Conservation (phyloP, 2,888 invertebrate species). For the Hirtodrosophila cameraria region DNA sequence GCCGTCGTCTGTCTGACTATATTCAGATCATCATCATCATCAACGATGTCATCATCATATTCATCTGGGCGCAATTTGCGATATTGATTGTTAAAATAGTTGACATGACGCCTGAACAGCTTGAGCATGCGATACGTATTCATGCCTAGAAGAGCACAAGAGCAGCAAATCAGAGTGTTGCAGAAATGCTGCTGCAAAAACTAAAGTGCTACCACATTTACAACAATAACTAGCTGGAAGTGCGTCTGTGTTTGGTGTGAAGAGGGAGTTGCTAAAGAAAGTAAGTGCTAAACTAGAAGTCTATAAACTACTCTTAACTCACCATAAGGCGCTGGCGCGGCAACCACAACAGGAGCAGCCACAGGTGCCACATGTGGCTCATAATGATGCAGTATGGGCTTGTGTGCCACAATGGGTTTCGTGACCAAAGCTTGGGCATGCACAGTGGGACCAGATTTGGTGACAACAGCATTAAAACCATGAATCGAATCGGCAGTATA, state of each 20-base stretch:
- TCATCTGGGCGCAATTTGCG: slow-evolving; percentile 82
- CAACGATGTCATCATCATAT: slow-evolving; percentile 45
- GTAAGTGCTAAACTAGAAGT: slow-evolving; percentile 18
- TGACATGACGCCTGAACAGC: slow-evolving; percentile 82
- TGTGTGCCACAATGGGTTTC: slow-evolving; percentile 80
- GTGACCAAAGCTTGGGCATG: slow-evolving; percentile 82
- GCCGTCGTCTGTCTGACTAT: slow-evolving; percentile 21
- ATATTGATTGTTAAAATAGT: slow-evolving; percentile 81
- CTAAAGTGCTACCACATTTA: slow-evolving; percentile 15
- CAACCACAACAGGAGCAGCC: slow-evolving; percentile 77
- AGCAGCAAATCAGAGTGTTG: slow-evolving; percentile 38
- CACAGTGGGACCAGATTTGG: slow-evolving; percentile 83
- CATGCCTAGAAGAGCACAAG: slow-evolving; percentile 79
- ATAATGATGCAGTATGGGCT: slow-evolving; percentile 80
- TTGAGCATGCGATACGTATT: slow-evolving; percentile 83
- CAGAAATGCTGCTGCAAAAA: slow-evolving; percentile 5
- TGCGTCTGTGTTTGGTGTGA: slow-evolving; percentile 27
- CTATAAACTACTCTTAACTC: not conserved
- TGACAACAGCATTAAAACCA: slow-evolving; percentile 84
- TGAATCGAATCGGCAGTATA: slow-evolving; percentile 84
- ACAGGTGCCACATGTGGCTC: slow-evolving; percentile 74
- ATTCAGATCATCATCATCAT: slow-evolving; percentile 15
- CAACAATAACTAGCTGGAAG: slow-evolving; percentile 32
- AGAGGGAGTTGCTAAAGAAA: slow-evolving; percentile 28
- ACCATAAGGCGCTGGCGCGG: slow-evolving; percentile 83